Evolutionary conservation across 1,140 invertebrate species (phyloP).

Genomic region (Carcinoscorpius rotundicauda): DNA sequence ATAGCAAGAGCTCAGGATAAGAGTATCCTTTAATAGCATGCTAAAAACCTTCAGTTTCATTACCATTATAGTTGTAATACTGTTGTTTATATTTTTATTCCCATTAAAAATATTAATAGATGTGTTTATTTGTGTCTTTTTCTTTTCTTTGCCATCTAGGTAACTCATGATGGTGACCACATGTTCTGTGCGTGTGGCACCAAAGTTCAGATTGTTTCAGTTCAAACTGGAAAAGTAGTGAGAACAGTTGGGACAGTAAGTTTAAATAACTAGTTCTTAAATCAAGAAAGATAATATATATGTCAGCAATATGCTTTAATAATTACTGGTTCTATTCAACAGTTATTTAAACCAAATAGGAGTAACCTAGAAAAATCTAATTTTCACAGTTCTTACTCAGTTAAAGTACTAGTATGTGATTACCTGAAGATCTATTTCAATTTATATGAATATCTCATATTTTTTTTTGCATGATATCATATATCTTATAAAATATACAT

Average conservation of each 20-base stretch:
- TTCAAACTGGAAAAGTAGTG: slow-evolving; percentile 39
- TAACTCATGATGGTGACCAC: slow-evolving; percentile 52
- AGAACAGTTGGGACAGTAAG: slow-evolving; percentile 29
- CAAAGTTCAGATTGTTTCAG: slow-evolving; percentile 52
- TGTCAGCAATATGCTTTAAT: too few species aligned
- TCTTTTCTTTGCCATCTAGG: slow-evolving; percentile 34
- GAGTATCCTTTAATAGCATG: too few species aligned
- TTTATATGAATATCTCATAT: too few species aligned
- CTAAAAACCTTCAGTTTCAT: background rate
- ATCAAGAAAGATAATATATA: too few species aligned
- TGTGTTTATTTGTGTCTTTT: slow-evolving; percentile 1
- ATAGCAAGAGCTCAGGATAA: too few species aligned
- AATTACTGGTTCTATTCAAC: too few species aligned
- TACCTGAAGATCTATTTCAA: background rate
- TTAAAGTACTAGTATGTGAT: slow-evolving; percentile 1
- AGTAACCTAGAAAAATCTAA: too few species aligned
- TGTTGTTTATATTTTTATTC: slow-evolving; percentile 1
- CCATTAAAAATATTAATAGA: slow-evolving; percentile 2
- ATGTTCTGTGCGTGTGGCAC: slow-evolving; percentile 61
- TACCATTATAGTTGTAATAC: background rate
- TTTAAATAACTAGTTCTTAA: background rate
- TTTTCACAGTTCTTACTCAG: background rate
- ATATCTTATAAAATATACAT: too few species aligned
- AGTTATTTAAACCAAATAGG: too few species aligned
- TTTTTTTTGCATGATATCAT: too few species aligned